These are phyloP conservation scores for Tenthredo livida DNA, from an alignment of 2,888 invertebrate species.

Conservation along the genomic window DNA sequence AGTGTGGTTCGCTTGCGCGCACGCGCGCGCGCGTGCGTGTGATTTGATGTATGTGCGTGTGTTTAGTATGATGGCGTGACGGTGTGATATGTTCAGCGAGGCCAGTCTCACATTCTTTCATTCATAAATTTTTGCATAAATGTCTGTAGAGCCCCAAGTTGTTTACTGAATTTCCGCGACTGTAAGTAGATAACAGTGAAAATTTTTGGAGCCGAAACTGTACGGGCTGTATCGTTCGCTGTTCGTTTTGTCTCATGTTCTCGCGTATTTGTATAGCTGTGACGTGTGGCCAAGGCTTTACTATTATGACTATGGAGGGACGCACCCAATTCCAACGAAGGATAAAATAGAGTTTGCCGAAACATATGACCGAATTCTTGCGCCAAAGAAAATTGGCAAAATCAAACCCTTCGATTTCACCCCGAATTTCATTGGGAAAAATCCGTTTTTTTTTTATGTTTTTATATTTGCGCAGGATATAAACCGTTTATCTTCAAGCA, in stretches of 20 bases:
- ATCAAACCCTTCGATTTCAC: constrained; percentile 20
- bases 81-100: constrained; percentile 69
- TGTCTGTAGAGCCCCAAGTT: constrained; percentile 22
- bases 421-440: neutral
- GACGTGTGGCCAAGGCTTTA: constrained; percentile 42
- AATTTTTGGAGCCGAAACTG: neutral
- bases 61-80: constrained; percentile 54
- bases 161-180: neutral
- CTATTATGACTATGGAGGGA: constrained; percentile 35
- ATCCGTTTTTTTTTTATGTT: neutral
- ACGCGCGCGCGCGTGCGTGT: constrained; percentile 8
- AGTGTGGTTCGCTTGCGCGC: neutral
- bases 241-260: neutral
- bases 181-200: constrained; percentile 8
- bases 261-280: constrained; percentile 3
- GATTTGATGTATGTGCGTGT: constrained; percentile 47
- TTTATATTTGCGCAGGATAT: neutral
- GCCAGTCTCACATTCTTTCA: constrained; percentile 64
- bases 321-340: constrained; percentile 24
- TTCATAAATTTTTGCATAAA: constrained; percentile 42
- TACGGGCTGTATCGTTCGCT: neutral
- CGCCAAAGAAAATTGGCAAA: constrained; percentile 30
- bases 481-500: constrained; percentile 5
- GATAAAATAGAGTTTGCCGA: constrained; percentile 11
- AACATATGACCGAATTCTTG: constrained; percentile 17